phyloP scores from a whole-genome alignment of 2,888 invertebrate genomes.

The Drosophila flavopinicola region DNA sequence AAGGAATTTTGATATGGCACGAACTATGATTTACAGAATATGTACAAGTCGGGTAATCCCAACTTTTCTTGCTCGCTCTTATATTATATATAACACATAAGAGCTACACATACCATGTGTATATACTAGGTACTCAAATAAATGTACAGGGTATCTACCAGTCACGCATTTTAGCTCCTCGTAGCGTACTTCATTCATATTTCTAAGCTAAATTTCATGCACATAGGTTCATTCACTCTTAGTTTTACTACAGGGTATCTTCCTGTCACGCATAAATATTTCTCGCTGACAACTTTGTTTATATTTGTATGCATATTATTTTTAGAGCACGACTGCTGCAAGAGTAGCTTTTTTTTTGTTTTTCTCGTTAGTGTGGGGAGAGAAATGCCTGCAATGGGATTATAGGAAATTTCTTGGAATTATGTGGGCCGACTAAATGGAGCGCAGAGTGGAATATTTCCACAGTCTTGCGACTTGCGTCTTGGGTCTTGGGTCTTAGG shows the following conservation, averaged over 20 bases:
- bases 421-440: slow-evolving; percentile 68
- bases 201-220: no score
- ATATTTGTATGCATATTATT: slow-evolving; percentile 49
- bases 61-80: no score
- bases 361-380: not conserved
- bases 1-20: no score
- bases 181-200: no score
- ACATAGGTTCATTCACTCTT: no score
- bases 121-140: slow-evolving; percentile 5
- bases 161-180: not conserved
- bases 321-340: slow-evolving; percentile 47
- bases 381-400: slow-evolving; percentile 35
- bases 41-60: no score
- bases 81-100: no score
- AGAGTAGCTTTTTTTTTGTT: not conserved
- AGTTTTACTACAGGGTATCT: slow-evolving; percentile 10
- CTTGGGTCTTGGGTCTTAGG: slow-evolving; percentile 16
- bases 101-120: not conserved
- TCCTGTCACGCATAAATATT: not conserved
- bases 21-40: no score
- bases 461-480: not conserved
- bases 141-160: slow-evolving; percentile 8
- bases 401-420: slow-evolving; percentile 63
- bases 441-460: slow-evolving; percentile 35
- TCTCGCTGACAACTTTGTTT: not conserved